These are phyloP conservation scores for Phaedon cochleariae DNA, from an alignment of 2,888 invertebrate genomes.

Conservation along the genomic window DNA sequence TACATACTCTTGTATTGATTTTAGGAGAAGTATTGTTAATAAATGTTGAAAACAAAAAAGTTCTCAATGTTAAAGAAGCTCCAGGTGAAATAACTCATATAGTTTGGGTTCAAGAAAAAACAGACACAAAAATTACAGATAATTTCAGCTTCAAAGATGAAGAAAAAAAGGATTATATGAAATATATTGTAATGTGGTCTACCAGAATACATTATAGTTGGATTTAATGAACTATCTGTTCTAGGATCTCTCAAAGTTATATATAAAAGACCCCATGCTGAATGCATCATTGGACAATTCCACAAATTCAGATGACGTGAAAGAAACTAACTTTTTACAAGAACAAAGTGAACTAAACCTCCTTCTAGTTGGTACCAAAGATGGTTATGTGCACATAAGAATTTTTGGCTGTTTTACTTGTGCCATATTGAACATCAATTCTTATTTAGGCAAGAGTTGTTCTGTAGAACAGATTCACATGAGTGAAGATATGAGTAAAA, in stretches of 20 bases:
- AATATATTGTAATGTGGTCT: constrained; percentile 53
- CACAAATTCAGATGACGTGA: constrained; percentile 66
- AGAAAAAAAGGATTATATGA: constrained; percentile 51
- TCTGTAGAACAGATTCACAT: constrained; percentile 72
- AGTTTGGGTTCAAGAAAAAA: constrained; percentile 69
- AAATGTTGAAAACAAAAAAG: constrained; percentile 87
- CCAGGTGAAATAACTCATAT: constrained; percentile 75
- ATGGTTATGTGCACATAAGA: constrained; percentile 77
- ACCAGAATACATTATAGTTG: constrained; percentile 6
- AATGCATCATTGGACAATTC: constrained; percentile 53
- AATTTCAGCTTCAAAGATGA: constrained; percentile 44
- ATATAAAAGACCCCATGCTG: constrained; percentile 64
- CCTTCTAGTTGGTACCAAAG: constrained; percentile 79
- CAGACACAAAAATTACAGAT: constrained; percentile 43
- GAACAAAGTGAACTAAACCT: constrained; percentile 74
- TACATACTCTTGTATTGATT: constrained; percentile 29
- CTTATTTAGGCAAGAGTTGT: constrained; percentile 66
- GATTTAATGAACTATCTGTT: constrained; percentile 29
- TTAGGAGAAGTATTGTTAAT: constrained; percentile 75
- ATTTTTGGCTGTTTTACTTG: constrained; percentile 88
- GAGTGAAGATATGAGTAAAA: constrained; percentile 74
- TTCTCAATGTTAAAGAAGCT: constrained; percentile 72
- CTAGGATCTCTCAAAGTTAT: constrained; percentile 58
- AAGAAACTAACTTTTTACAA: constrained; percentile 69
- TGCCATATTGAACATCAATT: constrained; percentile 71